Percentiles rank a stretch among this genome's conserved stretches.
phyloP scores from a whole-genome alignment of 2,888 invertebrate species.

The Onthophagus sagittarius region DNA sequence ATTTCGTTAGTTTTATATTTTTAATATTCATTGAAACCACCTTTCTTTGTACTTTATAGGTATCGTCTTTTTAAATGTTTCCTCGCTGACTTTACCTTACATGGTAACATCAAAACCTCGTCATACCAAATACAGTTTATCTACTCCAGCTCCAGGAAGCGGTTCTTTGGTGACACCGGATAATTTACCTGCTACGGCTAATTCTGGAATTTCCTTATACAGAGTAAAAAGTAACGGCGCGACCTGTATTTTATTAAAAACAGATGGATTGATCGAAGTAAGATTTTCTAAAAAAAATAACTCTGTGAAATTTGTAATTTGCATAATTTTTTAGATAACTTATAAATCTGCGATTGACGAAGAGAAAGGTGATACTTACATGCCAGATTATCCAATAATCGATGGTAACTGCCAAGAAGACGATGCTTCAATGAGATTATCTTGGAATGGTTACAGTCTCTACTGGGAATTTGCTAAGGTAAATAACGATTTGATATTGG shows the following conservation, averaged over 20 bases:
- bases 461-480: constrained; percentile 80
- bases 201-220: constrained; percentile 50
- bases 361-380: constrained; percentile 64
- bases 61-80: constrained; percentile 24
- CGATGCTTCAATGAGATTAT: constrained; percentile 64
- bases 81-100: constrained; percentile 38
- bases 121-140: constrained; percentile 63
- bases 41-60: constrained; percentile 14
- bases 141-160: constrained; percentile 30
- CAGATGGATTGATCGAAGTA: constrained; percentile 66
- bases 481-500: not conserved
- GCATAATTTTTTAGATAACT: constrained; percentile 35
- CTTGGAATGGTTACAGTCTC: constrained; percentile 72
- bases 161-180: constrained; percentile 29
- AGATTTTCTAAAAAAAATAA: not conserved
- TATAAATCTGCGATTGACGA: constrained; percentile 42
- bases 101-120: constrained; percentile 53
- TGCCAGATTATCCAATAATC: constrained; percentile 69
- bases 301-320: not conserved
- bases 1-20: too few species aligned
- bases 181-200: constrained; percentile 22
- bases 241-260: constrained; percentile 74
- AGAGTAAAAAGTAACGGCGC: constrained; percentile 66
- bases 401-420: constrained; percentile 76
- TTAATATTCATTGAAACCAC: not conserved